Evolutionary conservation across 2,797 vertebrate genomes (phyloP).

Genomic region (Gastrophryne carolinensis): DNA sequence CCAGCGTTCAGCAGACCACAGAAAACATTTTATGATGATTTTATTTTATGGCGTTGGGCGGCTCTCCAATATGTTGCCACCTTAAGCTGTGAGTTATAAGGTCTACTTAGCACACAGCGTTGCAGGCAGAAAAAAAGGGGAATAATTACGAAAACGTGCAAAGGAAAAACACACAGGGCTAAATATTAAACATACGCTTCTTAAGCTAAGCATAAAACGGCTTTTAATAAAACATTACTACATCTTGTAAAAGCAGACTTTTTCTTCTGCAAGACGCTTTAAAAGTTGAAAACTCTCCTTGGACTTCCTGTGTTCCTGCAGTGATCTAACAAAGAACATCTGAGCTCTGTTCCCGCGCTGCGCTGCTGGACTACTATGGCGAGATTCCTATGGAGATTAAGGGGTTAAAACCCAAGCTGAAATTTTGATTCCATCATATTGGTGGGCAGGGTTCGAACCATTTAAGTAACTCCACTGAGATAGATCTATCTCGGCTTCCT

Average conservation of each 20-base stretch:
- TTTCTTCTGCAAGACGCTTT: constrained; percentile 65
- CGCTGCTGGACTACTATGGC: background rate
- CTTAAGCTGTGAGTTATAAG: constrained; percentile 16
- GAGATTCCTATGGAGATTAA: too few species aligned
- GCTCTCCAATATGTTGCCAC: constrained; percentile 16
- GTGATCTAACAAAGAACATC: background rate
- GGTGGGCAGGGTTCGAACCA: too few species aligned
- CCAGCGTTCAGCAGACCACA: background rate
- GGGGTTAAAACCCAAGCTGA: too few species aligned
- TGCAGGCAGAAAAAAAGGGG: background rate
- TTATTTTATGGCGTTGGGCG: constrained; percentile 3
- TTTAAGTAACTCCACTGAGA: too few species aligned
- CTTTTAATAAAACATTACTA: constrained; percentile 66
- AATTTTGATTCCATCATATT: too few species aligned
- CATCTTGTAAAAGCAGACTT: constrained; percentile 66
- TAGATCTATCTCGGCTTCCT: too few species aligned
- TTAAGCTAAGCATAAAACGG: constrained; percentile 1
- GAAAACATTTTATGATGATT: constrained; percentile 17
- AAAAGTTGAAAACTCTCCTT: constrained; percentile 30
- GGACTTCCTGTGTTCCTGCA: background rate
- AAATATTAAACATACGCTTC: constrained; percentile 8
- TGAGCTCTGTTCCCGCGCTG: background rate
- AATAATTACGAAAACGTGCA: constrained; percentile 7
- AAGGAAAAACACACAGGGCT: background rate
- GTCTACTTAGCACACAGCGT: background rate